Conservation (phyloP, 2,113 vertebrate genomes). For the Daboia siamensis region DNA sequence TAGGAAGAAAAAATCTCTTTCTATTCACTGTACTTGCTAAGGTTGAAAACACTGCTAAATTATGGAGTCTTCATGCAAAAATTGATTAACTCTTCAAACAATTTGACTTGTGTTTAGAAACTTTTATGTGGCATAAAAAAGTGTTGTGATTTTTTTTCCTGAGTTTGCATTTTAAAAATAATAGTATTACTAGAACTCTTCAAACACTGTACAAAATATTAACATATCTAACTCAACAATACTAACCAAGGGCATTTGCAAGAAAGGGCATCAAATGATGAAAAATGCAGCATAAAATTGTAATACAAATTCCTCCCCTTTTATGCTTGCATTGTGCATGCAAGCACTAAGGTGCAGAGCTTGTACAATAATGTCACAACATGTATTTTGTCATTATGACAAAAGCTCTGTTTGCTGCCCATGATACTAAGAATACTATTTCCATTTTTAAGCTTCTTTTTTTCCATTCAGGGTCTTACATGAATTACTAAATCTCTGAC, state of each 20-base stretch:
- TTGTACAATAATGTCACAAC: neutral
- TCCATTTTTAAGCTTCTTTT: neutral
- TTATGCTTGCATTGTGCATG: neutral
- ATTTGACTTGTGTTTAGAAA: neutral
- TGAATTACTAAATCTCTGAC: neutral
- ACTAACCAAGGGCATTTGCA: neutral
- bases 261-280: neutral
- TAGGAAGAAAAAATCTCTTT: neutral
- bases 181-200: constrained; percentile 12
- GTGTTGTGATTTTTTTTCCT: neutral
- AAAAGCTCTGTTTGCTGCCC: neutral
- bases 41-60: neutral
- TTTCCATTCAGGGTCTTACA: neutral
- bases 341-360: neutral
- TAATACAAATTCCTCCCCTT: neutral
- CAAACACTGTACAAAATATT: constrained; percentile 19
- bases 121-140: neutral
- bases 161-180: constrained; percentile 18
- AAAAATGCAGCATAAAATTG: neutral
- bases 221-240: neutral
- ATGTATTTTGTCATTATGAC: neutral
- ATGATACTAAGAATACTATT: neutral
- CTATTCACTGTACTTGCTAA: neutral
- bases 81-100: neutral
- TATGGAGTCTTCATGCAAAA: neutral